A percentile compares a stretch with the other conserved stretches of the same genome.
These are phyloP conservation scores for Australoheros scitulus DNA, from an alignment of 2,113 vertebrate species.

Conservation along the genomic window DNA sequence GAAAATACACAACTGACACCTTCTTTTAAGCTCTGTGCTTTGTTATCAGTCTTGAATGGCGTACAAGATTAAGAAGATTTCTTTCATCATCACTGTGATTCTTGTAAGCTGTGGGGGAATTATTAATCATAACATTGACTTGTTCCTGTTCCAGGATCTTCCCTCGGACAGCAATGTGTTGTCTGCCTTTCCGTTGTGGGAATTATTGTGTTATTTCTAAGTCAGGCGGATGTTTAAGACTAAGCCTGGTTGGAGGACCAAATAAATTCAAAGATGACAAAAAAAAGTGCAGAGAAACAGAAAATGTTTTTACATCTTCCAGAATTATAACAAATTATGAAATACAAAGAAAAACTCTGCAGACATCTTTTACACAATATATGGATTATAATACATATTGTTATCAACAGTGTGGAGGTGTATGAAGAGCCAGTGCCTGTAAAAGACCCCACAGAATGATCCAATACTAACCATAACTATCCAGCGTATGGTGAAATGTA, in stretches of 20 bases:
- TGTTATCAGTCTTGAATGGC: slow-evolving; percentile 4
- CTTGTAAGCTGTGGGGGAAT: slow-evolving; percentile 37
- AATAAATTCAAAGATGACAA: slow-evolving; percentile 28
- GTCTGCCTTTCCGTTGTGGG: slow-evolving; percentile 39
- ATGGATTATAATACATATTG: background rate
- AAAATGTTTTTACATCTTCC: background rate
- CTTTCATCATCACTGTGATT: slow-evolving; percentile 36
- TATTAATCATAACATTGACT: slow-evolving; percentile 61
- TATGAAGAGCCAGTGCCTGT: slow-evolving; percentile 3
- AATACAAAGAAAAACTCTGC: background rate
- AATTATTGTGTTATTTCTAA: slow-evolving; percentile 37
- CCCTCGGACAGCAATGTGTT: slow-evolving; percentile 3
- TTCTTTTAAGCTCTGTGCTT: background rate
- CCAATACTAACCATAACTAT: slow-evolving; percentile 20
- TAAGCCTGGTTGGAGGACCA: slow-evolving; percentile 25
- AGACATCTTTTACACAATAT: background rate
- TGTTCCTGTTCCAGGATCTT: slow-evolving; percentile 51
- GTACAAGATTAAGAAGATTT: slow-evolving; percentile 37
- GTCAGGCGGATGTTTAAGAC: slow-evolving; percentile 52
- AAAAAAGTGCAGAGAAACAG: background rate
- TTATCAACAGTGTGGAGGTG: background rate
- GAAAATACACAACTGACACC: slow-evolving; percentile 22
- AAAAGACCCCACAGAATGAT: background rate
- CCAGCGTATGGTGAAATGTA: background rate
- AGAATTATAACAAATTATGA: background rate